These are phyloP conservation scores for Laticauda laticaudata DNA, from an alignment of 2,113 vertebrate species.

Conservation along the genomic window DNA sequence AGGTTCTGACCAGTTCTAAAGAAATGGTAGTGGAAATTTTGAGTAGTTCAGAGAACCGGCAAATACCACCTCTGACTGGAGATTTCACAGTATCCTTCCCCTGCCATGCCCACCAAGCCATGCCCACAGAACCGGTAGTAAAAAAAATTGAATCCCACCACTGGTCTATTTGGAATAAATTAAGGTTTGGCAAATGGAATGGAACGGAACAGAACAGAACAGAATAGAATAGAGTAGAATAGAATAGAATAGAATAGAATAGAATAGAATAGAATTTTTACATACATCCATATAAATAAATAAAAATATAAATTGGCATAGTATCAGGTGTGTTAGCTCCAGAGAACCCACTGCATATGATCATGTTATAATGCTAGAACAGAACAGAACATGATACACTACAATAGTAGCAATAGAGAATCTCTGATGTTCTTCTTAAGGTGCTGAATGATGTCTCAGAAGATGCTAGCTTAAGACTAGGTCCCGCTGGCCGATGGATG, in stretches of 20 bases:
- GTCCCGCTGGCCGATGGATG: too few relatives aligned
- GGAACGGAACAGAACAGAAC: too few relatives aligned
- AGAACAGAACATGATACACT: background rate
- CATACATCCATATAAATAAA: background rate
- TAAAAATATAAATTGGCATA: background rate
- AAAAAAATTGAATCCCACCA: too few relatives aligned
- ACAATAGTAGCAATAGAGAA: background rate
- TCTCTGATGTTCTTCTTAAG: background rate
- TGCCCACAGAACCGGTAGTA: too few relatives aligned
- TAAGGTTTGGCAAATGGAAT: background rate
- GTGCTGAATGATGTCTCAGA: too few relatives aligned
- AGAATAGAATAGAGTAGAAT: too few relatives aligned
- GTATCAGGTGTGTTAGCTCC: background rate
- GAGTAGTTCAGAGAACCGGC: too few relatives aligned
- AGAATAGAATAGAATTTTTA: background rate
- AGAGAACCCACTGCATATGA: background rate
- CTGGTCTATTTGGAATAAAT: background rate
- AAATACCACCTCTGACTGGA: too few relatives aligned
- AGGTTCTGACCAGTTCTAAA: too few relatives aligned
- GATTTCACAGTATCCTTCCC: too few relatives aligned
- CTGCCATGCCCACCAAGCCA: too few relatives aligned
- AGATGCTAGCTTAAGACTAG: background rate
- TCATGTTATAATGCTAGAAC: background rate
- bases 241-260: background rate
- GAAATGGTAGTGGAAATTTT: too few relatives aligned